Base-by-base conservation (phyloP, 2,113 vertebrate species). In the Phalacrocorax aristotelis region DNA sequence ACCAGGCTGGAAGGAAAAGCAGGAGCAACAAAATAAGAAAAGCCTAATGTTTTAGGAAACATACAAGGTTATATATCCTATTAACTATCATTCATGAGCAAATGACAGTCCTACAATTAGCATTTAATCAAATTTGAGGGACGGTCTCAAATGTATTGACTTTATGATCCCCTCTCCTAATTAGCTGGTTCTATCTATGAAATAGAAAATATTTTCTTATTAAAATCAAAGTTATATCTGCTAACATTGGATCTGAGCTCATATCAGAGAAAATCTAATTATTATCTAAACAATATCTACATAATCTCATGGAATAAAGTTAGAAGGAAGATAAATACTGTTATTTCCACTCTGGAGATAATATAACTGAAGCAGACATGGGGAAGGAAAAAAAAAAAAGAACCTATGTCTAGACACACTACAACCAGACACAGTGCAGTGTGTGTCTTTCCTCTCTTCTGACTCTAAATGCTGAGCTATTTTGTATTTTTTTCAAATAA, bases 121-220 rank as follows among this genome's bases (percentile, higher is more conserved):
- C 62, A 61, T 83, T 89, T 89, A 93, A 94, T 96, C 55, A 89
- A 87, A 91, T 87, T 60, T 71, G 51, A 92, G 51, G 71, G 90
- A 90, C 32, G 32, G 68, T 54, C 68, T 85, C 55, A 90, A 51
- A 92, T 34, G 30, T 68, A 83, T 36, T 85, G 57, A 72, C 75
- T 91, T 87, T 72, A 64, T n/a, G 26, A 85, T 74, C 61, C 36
- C 25, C 49, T 80, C 34, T 92, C 42, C 40, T 95, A 86, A 80
- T 95, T 61, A 80, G 10, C 15, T 82, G 4, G 1, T 77, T 93
- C 58, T 83, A 36, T 30, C 71, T 66, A 74, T 54, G 40, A 88
- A 86, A 68, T 30, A 72, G 44, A 90, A 90, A 93, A 92, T 93
- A 54, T 29, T 81, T 96, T 90, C 71, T 54, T 86, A 86, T 89